Evolutionary conservation across 1,140 invertebrate species (phyloP).

Genomic region (Chrysoperla carnea): DNA sequence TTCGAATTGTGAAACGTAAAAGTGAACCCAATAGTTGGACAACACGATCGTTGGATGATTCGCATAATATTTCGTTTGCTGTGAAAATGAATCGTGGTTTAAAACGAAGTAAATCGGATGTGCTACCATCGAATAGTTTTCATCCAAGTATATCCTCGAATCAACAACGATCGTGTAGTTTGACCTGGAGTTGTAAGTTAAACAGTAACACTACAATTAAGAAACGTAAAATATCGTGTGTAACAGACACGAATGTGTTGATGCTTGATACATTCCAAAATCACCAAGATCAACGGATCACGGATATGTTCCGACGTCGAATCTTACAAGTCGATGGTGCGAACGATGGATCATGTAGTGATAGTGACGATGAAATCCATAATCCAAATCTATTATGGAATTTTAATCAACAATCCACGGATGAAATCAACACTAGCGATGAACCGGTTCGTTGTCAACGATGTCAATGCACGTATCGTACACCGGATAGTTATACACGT

Average conservation of each 20-base stretch:
- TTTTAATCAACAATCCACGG: conserved; percentile 16
- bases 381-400: conserved; percentile 22
- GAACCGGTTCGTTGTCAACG: conserved; percentile 69
- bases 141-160: conserved; percentile 27
- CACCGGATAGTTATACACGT: conserved; percentile 65
- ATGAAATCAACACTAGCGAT: conserved; percentile 27
- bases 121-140: conserved; percentile 27
- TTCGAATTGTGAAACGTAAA: conserved; percentile 3
- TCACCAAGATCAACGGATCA: no score
- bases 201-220: conserved; percentile 41
- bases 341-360: conserved; percentile 37
- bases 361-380: conserved; percentile 19
- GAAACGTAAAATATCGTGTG: conserved; percentile 36
- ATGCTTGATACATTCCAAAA: no score
- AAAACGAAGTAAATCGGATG: conserved; percentile 41
- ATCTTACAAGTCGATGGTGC: conserved; percentile 49
- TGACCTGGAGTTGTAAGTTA: conserved; percentile 48
- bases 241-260: not conserved
- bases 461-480: conserved; percentile 79
- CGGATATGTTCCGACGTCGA: no score
- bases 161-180: conserved; percentile 44
- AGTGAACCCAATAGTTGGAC: not conserved
- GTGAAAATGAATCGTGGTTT: conserved; percentile 26
- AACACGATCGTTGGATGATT: not conserved
- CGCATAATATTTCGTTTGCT: not conserved